Percentiles rank a stretch among this genome's conserved stretches.
These are phyloP conservation scores for Tupaia chinensis DNA, from an alignment of 2,113 vertebrate species.

Conservation along the genomic window DNA sequence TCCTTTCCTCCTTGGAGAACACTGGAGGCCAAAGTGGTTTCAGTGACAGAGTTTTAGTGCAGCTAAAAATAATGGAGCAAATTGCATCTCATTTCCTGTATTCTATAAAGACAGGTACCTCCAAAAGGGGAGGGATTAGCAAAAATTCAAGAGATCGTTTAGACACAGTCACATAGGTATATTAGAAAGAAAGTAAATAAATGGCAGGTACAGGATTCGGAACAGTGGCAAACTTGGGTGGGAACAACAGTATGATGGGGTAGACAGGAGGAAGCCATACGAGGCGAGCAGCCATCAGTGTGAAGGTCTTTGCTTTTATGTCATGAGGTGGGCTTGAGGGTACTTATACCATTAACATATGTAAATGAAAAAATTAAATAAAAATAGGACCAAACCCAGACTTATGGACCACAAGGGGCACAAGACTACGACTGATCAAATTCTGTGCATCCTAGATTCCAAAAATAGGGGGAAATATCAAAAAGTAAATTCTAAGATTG, in stretches of 20 bases:
- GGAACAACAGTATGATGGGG: background rate
- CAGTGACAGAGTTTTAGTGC: slow-evolving; percentile 29
- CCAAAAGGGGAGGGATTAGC: background rate
- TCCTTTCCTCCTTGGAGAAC: background rate
- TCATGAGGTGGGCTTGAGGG: background rate
- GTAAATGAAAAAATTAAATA: background rate
- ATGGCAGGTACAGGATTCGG: background rate
- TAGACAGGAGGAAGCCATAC: background rate
- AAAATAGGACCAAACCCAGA: background rate
- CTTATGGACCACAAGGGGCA: background rate
- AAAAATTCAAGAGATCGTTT: background rate
- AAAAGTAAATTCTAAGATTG: background rate
- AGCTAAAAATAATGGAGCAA: slow-evolving; percentile 58
- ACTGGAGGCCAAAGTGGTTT: slow-evolving; percentile 6
- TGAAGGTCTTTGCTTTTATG: background rate
- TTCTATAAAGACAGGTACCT: background rate
- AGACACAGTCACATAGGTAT: background rate
- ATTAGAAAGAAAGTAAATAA: background rate
- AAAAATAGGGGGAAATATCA: background rate
- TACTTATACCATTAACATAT: background rate
- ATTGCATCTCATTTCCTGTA: slow-evolving; percentile 39
- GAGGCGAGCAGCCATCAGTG: background rate
- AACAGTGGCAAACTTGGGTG: background rate
- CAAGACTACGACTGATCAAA: background rate
- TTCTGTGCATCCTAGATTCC: background rate